Base-by-base conservation (phyloP, 2,113 vertebrate genomes). In the Chunga burmeisteri region DNA sequence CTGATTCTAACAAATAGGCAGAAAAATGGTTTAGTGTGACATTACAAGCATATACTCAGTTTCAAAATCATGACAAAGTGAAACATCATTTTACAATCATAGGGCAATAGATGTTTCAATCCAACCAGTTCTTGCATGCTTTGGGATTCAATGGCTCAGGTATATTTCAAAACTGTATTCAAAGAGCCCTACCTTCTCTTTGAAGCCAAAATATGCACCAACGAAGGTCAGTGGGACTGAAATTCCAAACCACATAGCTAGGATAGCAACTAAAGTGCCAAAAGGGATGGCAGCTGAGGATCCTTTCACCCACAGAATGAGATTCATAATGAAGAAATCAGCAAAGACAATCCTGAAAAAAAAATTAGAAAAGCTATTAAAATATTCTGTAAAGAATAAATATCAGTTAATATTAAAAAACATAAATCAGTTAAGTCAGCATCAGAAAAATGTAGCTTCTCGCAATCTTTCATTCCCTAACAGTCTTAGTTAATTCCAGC, bases 241-340 rank as follows among this genome's bases (percentile, higher is more conserved):
- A 97, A 99, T 98, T 86, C 99, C 99, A 97, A 99, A 99, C 99
- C 99, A 99, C 96, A 99, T 97, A 25, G 98, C 98, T 90, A 99
- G 97, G 87, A 99, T 98, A 71, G 98, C 99, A 92, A 99, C 98
- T 72, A 99, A 94, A 22, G 98, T 99, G 46, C 97, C 98, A 71
- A 99, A 99, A 40, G 99, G 99, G 88, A 99, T 98, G 11, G 98
- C 98, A 50, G 99, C 98, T 7, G 98, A 99, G 34, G 99, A 99
- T 9, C 98, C 98, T 95, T 99, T 98, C 46, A 98, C 98, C 99
- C 99, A 99, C 40, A 99, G 98, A 96, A 99, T 99, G 86, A 99
- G 97, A 97, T 99, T 99, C 99, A 99, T 99, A 93, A 99, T 95
- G 95, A 99, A 99, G 97, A 99, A 98, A 96, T 99, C 98, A 38